Conservation (phyloP, 2,113 vertebrate genomes). For the Lota lota region DNA sequence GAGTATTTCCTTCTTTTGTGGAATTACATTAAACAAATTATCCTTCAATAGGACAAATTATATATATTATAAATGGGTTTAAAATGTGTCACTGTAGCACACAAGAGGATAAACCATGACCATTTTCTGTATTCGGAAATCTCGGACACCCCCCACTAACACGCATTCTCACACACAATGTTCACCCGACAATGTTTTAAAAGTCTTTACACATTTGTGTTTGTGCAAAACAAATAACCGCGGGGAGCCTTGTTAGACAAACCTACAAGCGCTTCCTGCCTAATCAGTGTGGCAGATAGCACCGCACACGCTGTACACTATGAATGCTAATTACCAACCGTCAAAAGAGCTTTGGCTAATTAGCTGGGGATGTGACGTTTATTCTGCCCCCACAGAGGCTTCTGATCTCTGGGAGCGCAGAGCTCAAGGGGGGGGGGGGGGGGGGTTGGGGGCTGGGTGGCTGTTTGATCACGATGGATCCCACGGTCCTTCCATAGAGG, state of each 20-base stretch:
- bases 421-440: background rate
- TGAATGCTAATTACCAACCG: slow-evolving; percentile 58
- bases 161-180: background rate
- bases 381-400: slow-evolving; percentile 38
- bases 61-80: too few species aligned
- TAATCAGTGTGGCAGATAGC: slow-evolving; percentile 57
- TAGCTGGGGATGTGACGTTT: slow-evolving; percentile 53
- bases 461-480: slow-evolving; percentile 61
- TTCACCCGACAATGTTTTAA: slow-evolving; percentile 15
- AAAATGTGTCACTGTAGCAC: too few species aligned
- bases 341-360: slow-evolving; percentile 60
- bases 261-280: slow-evolving; percentile 47
- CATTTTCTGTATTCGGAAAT: too few species aligned
- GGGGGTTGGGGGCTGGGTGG: background rate
- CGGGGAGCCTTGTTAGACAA: slow-evolving; percentile 64
- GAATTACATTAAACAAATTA: too few species aligned
- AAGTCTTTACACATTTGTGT: slow-evolving; percentile 57
- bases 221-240: slow-evolving; percentile 49
- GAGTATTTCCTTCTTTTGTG: too few species aligned
- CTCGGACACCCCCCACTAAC: background rate
- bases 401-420: background rate
- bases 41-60: too few species aligned
- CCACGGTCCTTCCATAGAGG: slow-evolving; percentile 36
- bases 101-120: too few species aligned
- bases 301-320: slow-evolving; percentile 48